Conservation (phyloP, 1,140 invertebrate genomes). For the Dendrolimus kikuchii region DNA sequence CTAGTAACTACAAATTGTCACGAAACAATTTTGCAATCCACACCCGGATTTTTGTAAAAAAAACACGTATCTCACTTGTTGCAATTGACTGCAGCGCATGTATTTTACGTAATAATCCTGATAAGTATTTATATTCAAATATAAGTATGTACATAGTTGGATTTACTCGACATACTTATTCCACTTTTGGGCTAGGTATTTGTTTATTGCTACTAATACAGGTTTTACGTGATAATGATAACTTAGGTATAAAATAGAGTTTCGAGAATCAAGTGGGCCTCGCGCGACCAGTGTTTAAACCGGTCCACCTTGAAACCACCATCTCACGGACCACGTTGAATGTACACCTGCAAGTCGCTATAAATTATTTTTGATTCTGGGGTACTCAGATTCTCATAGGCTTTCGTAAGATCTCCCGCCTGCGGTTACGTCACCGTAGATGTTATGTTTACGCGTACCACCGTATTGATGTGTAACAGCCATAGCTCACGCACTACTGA, state of each 20-base stretch:
- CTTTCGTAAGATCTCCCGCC: slow-evolving; percentile 44
- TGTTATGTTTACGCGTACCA: slow-evolving; percentile 47
- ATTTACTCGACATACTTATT: too few species aligned
- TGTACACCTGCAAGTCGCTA: slow-evolving; percentile 19
- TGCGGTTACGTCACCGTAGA: slow-evolving; percentile 46
- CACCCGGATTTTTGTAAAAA: too few species aligned
- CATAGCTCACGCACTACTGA: slow-evolving; percentile 53
- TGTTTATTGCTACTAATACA: not conserved
- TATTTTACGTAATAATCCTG: too few species aligned
- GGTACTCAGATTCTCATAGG: slow-evolving; percentile 21
- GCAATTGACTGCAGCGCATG: too few species aligned
- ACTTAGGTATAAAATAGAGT: slow-evolving; percentile 6
- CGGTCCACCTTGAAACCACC: slow-evolving; percentile 36
- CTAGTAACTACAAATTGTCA: too few species aligned
- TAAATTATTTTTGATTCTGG: slow-evolving; percentile 26
- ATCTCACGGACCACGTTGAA: slow-evolving; percentile 23
- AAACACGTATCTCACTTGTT: too few species aligned
- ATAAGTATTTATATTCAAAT: too few species aligned
- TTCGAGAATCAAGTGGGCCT: slow-evolving; percentile 20
- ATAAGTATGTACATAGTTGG: too few species aligned
- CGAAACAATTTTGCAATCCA: too few species aligned
- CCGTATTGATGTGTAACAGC: slow-evolving; percentile 40
- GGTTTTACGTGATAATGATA: slow-evolving; percentile 2
- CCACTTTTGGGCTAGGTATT: too few species aligned
- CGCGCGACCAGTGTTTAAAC: slow-evolving; percentile 26